Evolutionary conservation across 1,140 invertebrate species (phyloP).

Genomic region (Wasmannia auropunctata): DNA sequence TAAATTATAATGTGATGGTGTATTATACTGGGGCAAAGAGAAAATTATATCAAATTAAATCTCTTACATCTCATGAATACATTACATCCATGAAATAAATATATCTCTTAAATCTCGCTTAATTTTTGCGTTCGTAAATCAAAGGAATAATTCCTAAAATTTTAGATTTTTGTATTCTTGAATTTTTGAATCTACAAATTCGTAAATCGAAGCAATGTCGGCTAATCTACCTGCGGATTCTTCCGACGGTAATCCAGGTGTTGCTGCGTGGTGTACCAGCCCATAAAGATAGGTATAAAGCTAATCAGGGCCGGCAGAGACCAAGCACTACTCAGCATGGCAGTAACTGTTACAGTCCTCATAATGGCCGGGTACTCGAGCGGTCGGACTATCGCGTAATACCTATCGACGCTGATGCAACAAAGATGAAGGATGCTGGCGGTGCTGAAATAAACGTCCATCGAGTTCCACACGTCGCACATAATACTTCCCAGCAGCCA

Average conservation of each 20-base stretch:
- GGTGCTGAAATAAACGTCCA: slow-evolving; percentile 98
- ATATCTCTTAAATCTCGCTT: neutral
- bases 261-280: slow-evolving; percentile 94
- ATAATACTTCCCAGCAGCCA: slow-evolving; percentile 96
- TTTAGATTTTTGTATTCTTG: neutral
- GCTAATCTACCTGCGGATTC: slow-evolving; percentile 88
- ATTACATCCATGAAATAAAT: too few species aligned
- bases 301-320: slow-evolving; percentile 95
- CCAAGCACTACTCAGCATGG: slow-evolving; percentile 95
- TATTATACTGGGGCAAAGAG: neutral
- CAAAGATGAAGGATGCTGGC: slow-evolving; percentile 97
- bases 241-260: slow-evolving; percentile 88
- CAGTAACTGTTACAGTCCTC: slow-evolving; percentile 92
- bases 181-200: neutral
- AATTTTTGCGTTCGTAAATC: neutral
- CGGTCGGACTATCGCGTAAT: slow-evolving; percentile 95
- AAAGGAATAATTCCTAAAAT: neutral
- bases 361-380: slow-evolving; percentile 95
- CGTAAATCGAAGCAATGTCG: neutral
- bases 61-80: too few species aligned
- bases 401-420: slow-evolving; percentile 97
- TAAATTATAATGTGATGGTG: neutral
- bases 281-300: slow-evolving; percentile 97
- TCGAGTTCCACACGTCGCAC: slow-evolving; percentile 97
- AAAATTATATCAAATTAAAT: neutral